phyloP scores from a whole-genome alignment of 2,797 vertebrate species.

The Tapera naevia region DNA sequence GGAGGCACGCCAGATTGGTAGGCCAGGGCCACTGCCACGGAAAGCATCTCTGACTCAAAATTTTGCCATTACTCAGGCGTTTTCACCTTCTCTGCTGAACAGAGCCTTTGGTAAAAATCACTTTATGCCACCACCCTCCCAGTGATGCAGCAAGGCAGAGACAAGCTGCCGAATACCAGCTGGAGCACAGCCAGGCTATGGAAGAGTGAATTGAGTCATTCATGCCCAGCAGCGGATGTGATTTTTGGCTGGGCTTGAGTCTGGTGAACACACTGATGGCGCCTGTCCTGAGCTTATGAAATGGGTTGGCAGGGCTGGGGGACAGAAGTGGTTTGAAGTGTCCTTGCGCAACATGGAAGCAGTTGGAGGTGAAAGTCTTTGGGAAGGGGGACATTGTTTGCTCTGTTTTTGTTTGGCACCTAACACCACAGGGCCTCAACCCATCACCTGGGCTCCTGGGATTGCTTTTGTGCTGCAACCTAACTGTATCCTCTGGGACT shows the following conservation, averaged over 20 bases:
- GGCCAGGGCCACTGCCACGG: neutral
- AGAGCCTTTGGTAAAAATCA: neutral
- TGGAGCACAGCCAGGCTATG: neutral
- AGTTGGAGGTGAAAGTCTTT: neutral
- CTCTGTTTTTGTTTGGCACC: neutral
- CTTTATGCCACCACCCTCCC: neutral
- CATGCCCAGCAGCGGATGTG: neutral
- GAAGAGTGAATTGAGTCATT: conserved; percentile 10
- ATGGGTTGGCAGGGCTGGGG: neutral
- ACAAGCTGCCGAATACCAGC: neutral
- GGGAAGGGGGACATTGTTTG: neutral
- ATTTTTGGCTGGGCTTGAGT: conserved; percentile 17
- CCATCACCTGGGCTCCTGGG: neutral
- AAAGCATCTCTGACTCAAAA: conserved; percentile 24
- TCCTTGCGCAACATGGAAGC: neutral
- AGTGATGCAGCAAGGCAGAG: neutral
- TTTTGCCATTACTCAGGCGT: neutral
- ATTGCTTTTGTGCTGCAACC: neutral
- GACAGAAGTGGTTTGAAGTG: neutral
- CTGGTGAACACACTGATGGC: neutral
- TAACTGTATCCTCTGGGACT: neutral
- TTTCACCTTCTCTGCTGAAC: neutral
- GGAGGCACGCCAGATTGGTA: conserved; percentile 3
- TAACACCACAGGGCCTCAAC: neutral
- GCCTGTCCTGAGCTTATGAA: conserved; percentile 12